These are phyloP conservation scores for Prorops nasuta DNA, from an alignment of 1,140 invertebrate genomes.

Conservation along the genomic window DNA sequence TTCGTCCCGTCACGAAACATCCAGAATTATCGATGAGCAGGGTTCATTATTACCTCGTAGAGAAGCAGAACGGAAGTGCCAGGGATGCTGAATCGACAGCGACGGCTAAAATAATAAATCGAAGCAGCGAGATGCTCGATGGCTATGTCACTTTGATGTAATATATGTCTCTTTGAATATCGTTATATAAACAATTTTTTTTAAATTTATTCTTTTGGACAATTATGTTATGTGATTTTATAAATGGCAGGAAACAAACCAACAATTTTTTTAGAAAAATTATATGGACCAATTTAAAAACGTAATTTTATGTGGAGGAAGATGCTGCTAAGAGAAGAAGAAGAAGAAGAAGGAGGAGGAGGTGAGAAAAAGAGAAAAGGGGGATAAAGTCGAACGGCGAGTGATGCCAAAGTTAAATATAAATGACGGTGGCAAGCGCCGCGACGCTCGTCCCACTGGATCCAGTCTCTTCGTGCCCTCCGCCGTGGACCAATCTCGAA, in stretches of 20 bases:
- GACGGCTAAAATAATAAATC: no score
- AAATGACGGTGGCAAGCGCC: slow-evolving; percentile 41
- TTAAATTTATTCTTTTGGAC: no score
- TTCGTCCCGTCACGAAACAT: no score
- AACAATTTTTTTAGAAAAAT: no score
- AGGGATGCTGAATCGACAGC: not conserved
- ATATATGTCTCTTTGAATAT: no score
- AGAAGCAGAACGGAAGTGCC: slow-evolving; percentile 4
- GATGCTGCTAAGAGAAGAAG: slow-evolving; percentile 11
- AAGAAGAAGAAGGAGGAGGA: slow-evolving; percentile 19
- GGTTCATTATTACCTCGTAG: slow-evolving; percentile 7
- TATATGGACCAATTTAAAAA: no score
- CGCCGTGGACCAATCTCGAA: slow-evolving; percentile 33
- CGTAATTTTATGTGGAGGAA: slow-evolving; percentile 8
- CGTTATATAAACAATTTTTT: no score
- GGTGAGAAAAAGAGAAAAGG: slow-evolving; percentile 21
- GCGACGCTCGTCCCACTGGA: slow-evolving; percentile 48
- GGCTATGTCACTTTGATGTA: no score
- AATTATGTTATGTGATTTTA: no score
- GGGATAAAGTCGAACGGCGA: slow-evolving; percentile 47
- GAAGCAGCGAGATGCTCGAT: no score
- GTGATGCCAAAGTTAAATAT: slow-evolving; percentile 59
- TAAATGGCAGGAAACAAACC: no score
- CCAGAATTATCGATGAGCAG: slow-evolving; percentile 51
- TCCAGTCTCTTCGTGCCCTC: slow-evolving; percentile 48